Conservation (phyloP, 1,140 invertebrate species). For the Homarus americanus region DNA sequence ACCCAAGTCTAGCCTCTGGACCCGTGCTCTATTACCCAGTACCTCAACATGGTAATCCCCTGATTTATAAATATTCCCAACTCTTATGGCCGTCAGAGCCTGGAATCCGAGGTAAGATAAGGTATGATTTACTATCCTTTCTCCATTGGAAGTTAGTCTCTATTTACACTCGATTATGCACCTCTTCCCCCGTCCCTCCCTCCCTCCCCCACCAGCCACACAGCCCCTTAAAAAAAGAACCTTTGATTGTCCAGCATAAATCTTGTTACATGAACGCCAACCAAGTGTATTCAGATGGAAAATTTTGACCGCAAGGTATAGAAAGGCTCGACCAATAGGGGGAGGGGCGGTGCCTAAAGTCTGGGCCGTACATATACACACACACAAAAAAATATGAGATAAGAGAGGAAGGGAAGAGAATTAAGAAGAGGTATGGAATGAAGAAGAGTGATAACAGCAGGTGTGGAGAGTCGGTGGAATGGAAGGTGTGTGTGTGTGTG, state of each 20-base stretch:
- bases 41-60: neutral
- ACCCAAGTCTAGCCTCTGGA: too few species aligned
- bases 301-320: slow-evolving; percentile 13
- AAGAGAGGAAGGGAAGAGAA: neutral
- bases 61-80: neutral
- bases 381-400: too few species aligned
- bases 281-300: slow-evolving; percentile 22
- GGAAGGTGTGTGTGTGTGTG: too few species aligned
- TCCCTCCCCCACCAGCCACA: neutral
- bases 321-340: neutral
- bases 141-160: neutral
- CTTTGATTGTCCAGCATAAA: slow-evolving; percentile 35
- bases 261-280: slow-evolving; percentile 37
- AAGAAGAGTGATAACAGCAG: neutral
- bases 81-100: neutral
- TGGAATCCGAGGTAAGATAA: neutral
- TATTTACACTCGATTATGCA: slow-evolving; percentile 43
- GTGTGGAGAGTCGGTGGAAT: neutral
- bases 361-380: too few species aligned
- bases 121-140: slow-evolving; percentile 41
- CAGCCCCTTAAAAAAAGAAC: neutral
- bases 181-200: too few species aligned
- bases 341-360: neutral
- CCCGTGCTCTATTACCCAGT: neutral
- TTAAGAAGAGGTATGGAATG: neutral